Conservation (phyloP, 2,797 vertebrate species). For the Paramormyrops hopkinsi region DNA sequence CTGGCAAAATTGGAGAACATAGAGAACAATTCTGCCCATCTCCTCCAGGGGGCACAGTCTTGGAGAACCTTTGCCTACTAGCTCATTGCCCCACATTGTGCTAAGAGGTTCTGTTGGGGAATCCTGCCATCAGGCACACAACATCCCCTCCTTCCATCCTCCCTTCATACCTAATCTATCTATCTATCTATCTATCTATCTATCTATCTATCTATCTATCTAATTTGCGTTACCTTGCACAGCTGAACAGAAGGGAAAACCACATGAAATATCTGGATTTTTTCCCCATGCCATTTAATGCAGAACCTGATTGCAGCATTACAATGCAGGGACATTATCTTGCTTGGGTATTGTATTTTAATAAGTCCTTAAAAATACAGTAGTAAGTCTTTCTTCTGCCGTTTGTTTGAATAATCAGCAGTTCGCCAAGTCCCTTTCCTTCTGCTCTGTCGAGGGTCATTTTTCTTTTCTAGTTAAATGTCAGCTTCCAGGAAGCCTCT, state of each 20-base stretch:
- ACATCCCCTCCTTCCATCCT: not conserved
- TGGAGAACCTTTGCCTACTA: not conserved
- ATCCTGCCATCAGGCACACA: not conserved
- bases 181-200: not conserved
- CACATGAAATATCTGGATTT: not conserved
- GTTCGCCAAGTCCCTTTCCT: constrained; percentile 1
- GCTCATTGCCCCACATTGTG: not conserved
- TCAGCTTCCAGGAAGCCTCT: constrained; percentile 26
- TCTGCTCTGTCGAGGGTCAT: constrained; percentile 20
- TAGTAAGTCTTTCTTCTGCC: constrained; percentile 3
- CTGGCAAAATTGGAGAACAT: not conserved
- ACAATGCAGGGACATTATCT: not conserved
- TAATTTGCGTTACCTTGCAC: not conserved
- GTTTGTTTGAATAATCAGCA: constrained; percentile 12
- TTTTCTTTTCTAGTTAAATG: constrained; percentile 37
- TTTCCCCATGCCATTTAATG: not conserved
- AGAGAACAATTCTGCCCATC: not conserved
- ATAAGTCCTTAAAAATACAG: constrained; percentile 1
- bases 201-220: not conserved
- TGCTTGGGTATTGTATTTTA: constrained; percentile 10
- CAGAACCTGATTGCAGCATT: not conserved
- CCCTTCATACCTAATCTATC: not conserved
- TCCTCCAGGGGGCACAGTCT: not conserved
- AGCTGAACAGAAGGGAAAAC: not conserved
- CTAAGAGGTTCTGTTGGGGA: not conserved